These are phyloP conservation scores for Scytalopus superciliaris DNA, from an alignment of 2,113 vertebrate genomes.

Conservation along the genomic window DNA sequence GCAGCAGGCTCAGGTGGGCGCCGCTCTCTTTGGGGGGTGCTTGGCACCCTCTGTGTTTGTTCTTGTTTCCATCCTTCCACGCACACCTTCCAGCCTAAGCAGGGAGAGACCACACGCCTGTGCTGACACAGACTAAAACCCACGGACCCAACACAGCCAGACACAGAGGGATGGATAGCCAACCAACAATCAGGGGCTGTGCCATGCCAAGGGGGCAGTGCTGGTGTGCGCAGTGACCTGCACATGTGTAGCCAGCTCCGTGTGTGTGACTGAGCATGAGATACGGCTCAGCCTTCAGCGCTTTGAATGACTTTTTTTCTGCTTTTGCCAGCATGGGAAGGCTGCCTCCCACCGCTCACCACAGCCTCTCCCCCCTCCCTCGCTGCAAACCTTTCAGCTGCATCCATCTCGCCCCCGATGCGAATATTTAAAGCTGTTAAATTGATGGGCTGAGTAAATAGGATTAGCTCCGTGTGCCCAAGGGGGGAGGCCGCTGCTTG, in stretches of 20 bases:
- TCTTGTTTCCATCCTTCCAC: rapidly evolving
- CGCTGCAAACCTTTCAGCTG: constrained; percentile 39
- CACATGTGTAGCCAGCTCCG: not conserved
- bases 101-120: not conserved
- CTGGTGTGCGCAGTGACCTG: not conserved
- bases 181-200: not conserved
- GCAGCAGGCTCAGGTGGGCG: not conserved
- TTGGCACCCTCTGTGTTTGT: not conserved
- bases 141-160: not conserved
- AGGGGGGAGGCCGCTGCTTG: constrained; percentile 64
- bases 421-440: constrained; percentile 86
- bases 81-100: not conserved
- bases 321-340: constrained; percentile 37
- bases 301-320: not conserved
- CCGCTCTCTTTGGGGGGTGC: not conserved
- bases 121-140: not conserved
- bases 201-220: not conserved
- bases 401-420: constrained; percentile 54
- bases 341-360: constrained; percentile 30
- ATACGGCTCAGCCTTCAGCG: not conserved
- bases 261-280: not conserved
- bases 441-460: constrained; percentile 79
- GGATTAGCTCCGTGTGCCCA: constrained; percentile 76
- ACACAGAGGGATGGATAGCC: not conserved
- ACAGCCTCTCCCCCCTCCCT: not conserved